Percentiles rank a stretch among this genome's conserved stretches.
Conservation (phyloP, 2,797 vertebrate genomes). For the Bovichtus diacanthus region DNA sequence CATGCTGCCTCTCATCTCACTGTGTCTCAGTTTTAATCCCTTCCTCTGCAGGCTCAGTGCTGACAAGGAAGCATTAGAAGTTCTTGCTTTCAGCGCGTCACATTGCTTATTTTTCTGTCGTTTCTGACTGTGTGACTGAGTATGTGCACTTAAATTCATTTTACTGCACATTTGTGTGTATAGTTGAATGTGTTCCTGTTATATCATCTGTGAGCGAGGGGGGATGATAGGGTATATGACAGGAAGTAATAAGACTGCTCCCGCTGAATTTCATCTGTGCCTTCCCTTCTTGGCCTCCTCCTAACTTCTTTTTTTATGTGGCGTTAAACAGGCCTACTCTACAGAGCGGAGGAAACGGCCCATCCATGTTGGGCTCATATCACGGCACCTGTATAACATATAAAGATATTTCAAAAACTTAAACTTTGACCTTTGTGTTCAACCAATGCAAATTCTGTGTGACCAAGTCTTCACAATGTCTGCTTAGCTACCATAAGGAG, state of each 20-base stretch:
- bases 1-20: slow-evolving; percentile 31
- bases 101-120: background rate
- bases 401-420: slow-evolving; percentile 2
- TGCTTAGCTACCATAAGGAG: background rate
- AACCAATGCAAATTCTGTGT: background rate
- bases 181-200: slow-evolving; percentile 18
- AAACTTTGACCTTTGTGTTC: background rate
- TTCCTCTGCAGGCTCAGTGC: slow-evolving; percentile 8
- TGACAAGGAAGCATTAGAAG: slow-evolving; percentile 26
- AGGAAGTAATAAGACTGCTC: slow-evolving; percentile 54
- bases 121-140: background rate
- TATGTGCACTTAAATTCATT: background rate
- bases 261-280: slow-evolving; percentile 46
- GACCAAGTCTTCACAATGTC: background rate
- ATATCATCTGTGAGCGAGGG: background rate
- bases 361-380: slow-evolving; percentile 30
- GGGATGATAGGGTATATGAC: slow-evolving; percentile 25
- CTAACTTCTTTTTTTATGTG: slow-evolving; percentile 69
- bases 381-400: slow-evolving; percentile 26
- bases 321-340: slow-evolving; percentile 55
- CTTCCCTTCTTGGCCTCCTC: slow-evolving; percentile 29
- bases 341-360: slow-evolving; percentile 41
- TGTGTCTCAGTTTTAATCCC: slow-evolving; percentile 26
- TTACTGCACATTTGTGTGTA: slow-evolving; percentile 13
- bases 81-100: background rate